These are phyloP conservation scores for Phania funesta DNA, from an alignment of 2,888 invertebrate species.

Conservation along the genomic window DNA sequence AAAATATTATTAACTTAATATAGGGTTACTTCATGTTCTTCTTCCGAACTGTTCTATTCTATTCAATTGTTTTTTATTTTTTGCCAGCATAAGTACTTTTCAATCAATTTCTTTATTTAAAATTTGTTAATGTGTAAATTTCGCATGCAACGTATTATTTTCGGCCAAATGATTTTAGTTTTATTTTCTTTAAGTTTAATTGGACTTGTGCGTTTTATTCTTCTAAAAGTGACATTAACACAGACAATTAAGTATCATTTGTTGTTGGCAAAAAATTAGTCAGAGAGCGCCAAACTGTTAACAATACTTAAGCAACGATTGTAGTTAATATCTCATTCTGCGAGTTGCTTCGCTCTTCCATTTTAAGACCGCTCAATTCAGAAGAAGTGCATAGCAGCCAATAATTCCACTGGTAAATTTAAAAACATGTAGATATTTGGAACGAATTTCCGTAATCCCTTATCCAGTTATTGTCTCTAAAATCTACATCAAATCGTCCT, in stretches of 20 bases:
- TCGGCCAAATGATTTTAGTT: slow-evolving; percentile 50
- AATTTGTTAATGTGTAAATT: slow-evolving; percentile 19
- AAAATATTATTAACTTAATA: too few relatives aligned
- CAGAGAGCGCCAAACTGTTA: slow-evolving; percentile 34
- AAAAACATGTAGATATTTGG: too few relatives aligned
- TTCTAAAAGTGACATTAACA: slow-evolving; percentile 6
- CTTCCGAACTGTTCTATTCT: not conserved
- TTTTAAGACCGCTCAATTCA: too few relatives aligned
- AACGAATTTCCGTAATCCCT: too few relatives aligned
- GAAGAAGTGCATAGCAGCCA: too few relatives aligned
- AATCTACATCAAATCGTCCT: too few relatives aligned
- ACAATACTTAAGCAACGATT: too few relatives aligned
- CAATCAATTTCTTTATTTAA: slow-evolving; percentile 36
- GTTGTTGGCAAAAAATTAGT: slow-evolving; percentile 22
- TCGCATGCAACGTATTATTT: slow-evolving; percentile 53
- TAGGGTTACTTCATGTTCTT: slow-evolving; percentile 2
- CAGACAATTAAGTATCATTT: slow-evolving; percentile 35
- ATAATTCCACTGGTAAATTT: too few relatives aligned
- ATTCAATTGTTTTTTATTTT: not conserved
- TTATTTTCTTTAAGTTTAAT: slow-evolving; percentile 33
- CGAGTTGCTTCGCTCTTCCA: too few relatives aligned
- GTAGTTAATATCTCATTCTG: too few relatives aligned
- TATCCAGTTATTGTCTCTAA: too few relatives aligned
- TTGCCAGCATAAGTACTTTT: slow-evolving; percentile 26
- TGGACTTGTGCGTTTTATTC: slow-evolving; percentile 11